A percentile compares a stretch with the other conserved stretches of the same genome.
Conservation (phyloP, 2,888 invertebrate genomes). For the Dicranocentrus wangi region DNA sequence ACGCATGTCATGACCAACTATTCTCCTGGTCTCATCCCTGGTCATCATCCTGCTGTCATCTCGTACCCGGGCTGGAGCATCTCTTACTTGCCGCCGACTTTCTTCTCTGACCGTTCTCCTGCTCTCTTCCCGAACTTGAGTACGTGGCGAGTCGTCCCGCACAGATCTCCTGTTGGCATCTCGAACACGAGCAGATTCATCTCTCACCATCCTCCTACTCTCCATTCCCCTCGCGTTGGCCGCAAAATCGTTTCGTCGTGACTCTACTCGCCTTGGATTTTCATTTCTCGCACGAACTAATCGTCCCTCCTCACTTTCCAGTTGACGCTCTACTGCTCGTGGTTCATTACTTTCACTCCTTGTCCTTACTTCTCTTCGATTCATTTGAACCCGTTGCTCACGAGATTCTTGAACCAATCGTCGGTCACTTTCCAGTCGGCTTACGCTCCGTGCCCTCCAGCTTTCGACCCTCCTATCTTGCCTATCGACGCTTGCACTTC, state of each 20-base stretch:
- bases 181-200: constrained; percentile 16
- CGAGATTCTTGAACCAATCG: constrained; percentile 33
- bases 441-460: constrained; percentile 16
- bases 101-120: constrained; percentile 36
- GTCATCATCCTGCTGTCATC: constrained; percentile 26
- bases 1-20: not conserved
- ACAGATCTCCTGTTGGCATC: constrained; percentile 32
- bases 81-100: constrained; percentile 25
- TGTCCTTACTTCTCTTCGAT: not conserved
- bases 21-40: not conserved
- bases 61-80: constrained; percentile 3
- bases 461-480: constrained; percentile 32
- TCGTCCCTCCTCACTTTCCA: constrained; percentile 20
- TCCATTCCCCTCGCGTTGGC: too few species aligned
- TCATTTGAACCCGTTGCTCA: not conserved
- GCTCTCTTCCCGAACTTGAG: constrained; percentile 34
- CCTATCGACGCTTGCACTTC: constrained; percentile 20
- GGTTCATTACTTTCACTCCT: not conserved
- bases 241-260: too few species aligned
- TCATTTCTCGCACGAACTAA: constrained; percentile 23
- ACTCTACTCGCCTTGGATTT: constrained; percentile 1
- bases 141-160: constrained; percentile 20
- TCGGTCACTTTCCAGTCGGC: constrained; percentile 23
- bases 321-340: constrained; percentile 2
- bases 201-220: constrained; percentile 35